phyloP scores from a whole-genome alignment of 1,140 invertebrate genomes.

The Zaprionus africanus region DNA sequence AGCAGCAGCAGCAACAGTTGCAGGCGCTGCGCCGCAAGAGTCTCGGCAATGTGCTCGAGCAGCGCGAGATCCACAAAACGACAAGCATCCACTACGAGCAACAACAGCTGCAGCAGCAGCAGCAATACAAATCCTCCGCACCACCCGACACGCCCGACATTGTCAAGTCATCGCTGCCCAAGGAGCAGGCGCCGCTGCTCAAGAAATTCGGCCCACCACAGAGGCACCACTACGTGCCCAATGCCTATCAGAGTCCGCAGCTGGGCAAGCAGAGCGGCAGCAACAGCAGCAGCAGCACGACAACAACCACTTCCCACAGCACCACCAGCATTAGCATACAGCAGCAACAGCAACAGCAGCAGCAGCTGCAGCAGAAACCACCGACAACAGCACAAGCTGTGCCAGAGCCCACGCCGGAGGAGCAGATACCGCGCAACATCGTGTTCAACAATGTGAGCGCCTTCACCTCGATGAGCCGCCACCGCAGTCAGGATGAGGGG shows the following conservation, averaged over 20 bases:
- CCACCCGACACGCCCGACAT: conserved; percentile 79
- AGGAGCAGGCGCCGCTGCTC: conserved; percentile 72
- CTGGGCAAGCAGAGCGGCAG: conserved; percentile 31
- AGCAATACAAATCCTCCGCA: conserved; percentile 78
- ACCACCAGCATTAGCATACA: conserved; percentile 27
- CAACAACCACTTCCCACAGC: conserved; percentile 10
- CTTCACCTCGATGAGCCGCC: conserved; percentile 68
- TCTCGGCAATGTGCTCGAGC: conserved; percentile 65
- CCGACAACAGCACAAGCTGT: conserved; percentile 70
- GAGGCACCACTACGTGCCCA: conserved; percentile 78
- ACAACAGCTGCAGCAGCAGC: conserved; percentile 31
- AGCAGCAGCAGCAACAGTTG: conserved; percentile 15
- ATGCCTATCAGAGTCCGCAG: conserved; percentile 79
- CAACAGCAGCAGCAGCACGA: conserved; percentile 31
- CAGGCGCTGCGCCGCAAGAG: conserved; percentile 72
- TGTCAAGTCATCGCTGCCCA: conserved; percentile 80
- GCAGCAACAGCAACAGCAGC: conserved; percentile 39
- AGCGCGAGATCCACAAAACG: conserved; percentile 35
- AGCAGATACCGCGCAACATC: conserved; percentile 81
- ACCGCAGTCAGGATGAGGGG: conserved; percentile 62
- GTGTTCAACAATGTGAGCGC: conserved; percentile 80
- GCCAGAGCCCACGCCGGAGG: conserved; percentile 50
- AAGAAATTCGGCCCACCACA: conserved; percentile 83
- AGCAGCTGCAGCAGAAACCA: conserved; percentile 55
- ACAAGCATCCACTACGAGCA: conserved; percentile 48